Percentiles rank a stretch among this genome's conserved stretches.
phyloP scores from a whole-genome alignment of 2,797 vertebrate species.

The Anas bahamensis region DNA sequence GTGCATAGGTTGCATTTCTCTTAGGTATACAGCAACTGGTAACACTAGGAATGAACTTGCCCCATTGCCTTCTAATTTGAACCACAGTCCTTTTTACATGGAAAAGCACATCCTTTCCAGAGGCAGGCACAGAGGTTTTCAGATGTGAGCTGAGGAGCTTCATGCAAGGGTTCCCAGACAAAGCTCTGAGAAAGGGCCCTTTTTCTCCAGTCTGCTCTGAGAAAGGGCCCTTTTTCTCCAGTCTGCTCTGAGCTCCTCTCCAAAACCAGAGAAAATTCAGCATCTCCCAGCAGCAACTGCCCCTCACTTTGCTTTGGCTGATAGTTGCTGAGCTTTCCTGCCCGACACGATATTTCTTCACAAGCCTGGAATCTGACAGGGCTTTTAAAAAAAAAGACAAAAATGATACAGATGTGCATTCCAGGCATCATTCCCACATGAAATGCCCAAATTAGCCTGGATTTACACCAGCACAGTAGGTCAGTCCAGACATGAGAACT shows the following conservation, averaged over 20 bases:
- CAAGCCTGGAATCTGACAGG: not conserved
- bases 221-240: not conserved
- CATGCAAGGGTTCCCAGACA: not conserved
- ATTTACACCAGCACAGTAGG: not conserved
- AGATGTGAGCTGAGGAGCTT: not conserved
- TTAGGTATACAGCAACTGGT: not conserved
- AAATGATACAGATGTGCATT: slow-evolving; percentile 40
- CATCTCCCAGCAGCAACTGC: not conserved
- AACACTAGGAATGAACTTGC: not conserved
- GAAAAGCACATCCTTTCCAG: not conserved
- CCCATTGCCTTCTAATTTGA: not conserved
- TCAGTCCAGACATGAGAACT: not conserved
- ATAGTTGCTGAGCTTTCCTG: not conserved
- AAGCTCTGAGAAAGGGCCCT: not conserved
- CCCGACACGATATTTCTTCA: not conserved
- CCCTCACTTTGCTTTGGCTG: not conserved
- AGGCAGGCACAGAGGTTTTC: not conserved
- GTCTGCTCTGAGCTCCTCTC: not conserved
- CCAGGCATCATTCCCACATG: slow-evolving; percentile 21
- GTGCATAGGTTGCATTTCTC: not conserved
- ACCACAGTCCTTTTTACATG: not conserved
- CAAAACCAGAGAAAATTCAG: not conserved
- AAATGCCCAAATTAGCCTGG: not conserved
- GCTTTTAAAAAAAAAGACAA: not conserved
- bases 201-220: not conserved